Base-by-base conservation (phyloP, 1,140 invertebrate genomes). In the Kradibia gibbosae region DNA sequence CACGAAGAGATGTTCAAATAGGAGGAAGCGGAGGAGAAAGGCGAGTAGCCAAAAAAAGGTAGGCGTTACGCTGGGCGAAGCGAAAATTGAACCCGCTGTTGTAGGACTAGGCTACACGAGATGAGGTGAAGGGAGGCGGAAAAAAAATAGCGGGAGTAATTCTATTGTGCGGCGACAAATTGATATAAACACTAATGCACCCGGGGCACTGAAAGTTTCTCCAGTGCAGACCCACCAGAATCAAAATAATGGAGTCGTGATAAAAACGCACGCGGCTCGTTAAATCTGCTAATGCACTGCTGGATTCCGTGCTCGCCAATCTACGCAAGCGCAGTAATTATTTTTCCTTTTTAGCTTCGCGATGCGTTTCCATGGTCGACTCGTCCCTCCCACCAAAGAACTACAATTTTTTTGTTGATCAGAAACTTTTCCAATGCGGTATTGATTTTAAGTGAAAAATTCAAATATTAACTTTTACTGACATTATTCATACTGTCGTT, bases 251-350 rank as follows among this genome's bases (percentile, higher is more conserved):
- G 87, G 85, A 85, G 78, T 77, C 79, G 83, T 83, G 86, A 86
- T 86, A 86, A 87, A 86, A 87, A 87, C 45, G 74, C 57, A 71
- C 81, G 67, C 45, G 36, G 48, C 82, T 86, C 83, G 85, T 88
- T 88, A 87, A 88, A 87, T 88, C 87, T 87, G 85, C 86, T 88
- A 87, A 88, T 88, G 86, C 86, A 86, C 85, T 83, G 81, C 48
- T 36, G 73, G 67, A 55, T 42, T 50, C 62, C 48, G 34, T 22
- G 3, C 70, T 31, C 42, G 36, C 77, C 31, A 34, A 75, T 57
- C 50, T 42, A 75, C 39, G 28, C 70, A 28, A 50, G 55, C 39
- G 15, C 17, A 74, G 62, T 42, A 53, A 76, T 45, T 76, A 71
- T 70, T 81, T 76, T 57, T 81, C 73, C 73, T 39, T 70, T 48